Percentiles rank a stretch among this genome's conserved stretches.
phyloP scores from a whole-genome alignment of 2,888 invertebrate species.

The Thymelicus lineola region DNA sequence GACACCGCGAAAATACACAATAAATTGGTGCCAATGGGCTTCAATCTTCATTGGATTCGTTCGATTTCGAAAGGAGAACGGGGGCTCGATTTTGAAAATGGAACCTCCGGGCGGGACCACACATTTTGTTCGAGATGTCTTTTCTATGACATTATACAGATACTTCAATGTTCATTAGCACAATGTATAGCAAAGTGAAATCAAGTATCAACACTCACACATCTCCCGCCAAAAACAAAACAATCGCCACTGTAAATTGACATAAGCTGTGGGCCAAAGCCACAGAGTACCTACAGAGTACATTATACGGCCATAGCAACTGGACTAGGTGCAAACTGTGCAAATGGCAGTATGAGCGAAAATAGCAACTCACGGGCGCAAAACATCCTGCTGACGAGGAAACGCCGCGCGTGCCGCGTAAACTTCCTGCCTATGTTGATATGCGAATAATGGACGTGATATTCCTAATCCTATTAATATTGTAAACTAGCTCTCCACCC shows the following conservation, averaged over 20 bases:
- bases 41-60: no score
- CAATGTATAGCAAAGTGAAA: background rate
- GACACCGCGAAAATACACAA: no score
- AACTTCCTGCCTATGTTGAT: conserved; percentile 63
- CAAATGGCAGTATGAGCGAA: conserved; percentile 4
- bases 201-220: background rate
- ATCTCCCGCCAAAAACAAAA: conserved; percentile 20
- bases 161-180: background rate
- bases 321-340: conserved; percentile 25
- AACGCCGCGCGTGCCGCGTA: conserved; percentile 67
- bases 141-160: no score
- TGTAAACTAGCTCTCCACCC: background rate
- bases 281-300: no score
- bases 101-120: no score
- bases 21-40: no score
- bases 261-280: conserved; percentile 26
- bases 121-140: no score
- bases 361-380: conserved; percentile 43
- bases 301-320: conserved; percentile 24
- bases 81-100: no score
- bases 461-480: no score
- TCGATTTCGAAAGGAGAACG: no score
- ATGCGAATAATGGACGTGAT: background rate
- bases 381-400: conserved; percentile 75
- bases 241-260: conserved; percentile 17